Base-by-base conservation (phyloP, 2,888 invertebrate species). In the Asteroscopus sphinx region DNA sequence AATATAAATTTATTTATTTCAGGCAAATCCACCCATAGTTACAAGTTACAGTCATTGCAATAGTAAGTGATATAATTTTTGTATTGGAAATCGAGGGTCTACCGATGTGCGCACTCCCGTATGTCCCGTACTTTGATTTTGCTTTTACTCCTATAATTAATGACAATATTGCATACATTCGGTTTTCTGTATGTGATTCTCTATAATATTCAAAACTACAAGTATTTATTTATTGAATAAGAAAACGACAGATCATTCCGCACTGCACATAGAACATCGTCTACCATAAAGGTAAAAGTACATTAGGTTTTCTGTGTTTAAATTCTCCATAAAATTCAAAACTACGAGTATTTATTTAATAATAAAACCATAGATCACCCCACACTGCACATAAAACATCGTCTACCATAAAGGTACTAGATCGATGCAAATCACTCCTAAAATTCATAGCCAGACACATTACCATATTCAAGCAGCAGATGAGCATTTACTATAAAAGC, bases 381-480 rank as follows among this genome's bases (percentile, higher is more conserved):
- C 8, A 28, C 16, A 11, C 6, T 12, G 9, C 21, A 9, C 15
- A 13, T 30, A n/a, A 59, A 32, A 40, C 21, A 30, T 16, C 40
- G 30, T 48, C 42, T 45, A 47, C 56, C 17, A 45, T n/a, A 45
- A 46, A 59, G 51, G 47, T 63, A 47, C 41, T 33, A 46, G 42
- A 57, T 54, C 60, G 46, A 65, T 58, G 41, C 16, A 56, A 54
- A 65, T 46, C 45, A 48, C 12, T 58, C 30, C 48, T 51, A 49
- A 46, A 67, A 77, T 73, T 64, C 55, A 67, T 73, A 54, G 58
- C 58, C 77, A 81, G 83, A 83, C 83, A 69, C 71, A 80, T 83
- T 80, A 80, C 52, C 51, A 62, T 64, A 68, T 57, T 54, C 42
- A 59, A 63, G 53, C 47, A 62, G 46, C 33, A 63, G 39, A 62